Evolutionary conservation across 2,797 vertebrate species (phyloP), one percentile per base, ranked within the genome.

Genomic region (Enteromius paludinosus): DNA sequence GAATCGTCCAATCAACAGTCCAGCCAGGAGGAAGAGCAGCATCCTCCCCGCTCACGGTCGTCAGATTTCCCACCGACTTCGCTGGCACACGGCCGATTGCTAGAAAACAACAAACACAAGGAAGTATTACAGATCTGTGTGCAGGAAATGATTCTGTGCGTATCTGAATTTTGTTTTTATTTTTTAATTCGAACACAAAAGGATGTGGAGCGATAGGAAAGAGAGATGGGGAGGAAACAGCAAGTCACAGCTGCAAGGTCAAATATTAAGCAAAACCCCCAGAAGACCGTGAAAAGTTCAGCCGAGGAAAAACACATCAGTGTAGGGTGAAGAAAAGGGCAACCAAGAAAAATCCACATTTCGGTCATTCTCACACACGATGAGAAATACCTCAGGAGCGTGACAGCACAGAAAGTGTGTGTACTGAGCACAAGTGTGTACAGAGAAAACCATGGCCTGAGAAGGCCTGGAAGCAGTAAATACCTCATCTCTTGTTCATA

Each of bases 1-100:
- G 91, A 88, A 99, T 97, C 86, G 98, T 99, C 98, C 98, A 99
- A 94, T 99, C 98, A 72, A 98, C 96, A 45, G 97, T 96, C 98
- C 98, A 99, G 89, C 98, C 98, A 10, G 92, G 95, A 84, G 97
- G 98, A 88, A 99, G 97, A 71, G 97, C 96, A 78, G 96, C 90
- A 89, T 99, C 98, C 86, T 99, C 98, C 56, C 91, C 95, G 14
- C 95, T 95, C 52, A 97, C 93, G 83, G 93, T 98, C 70, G 97
- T 96, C 89, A 99, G 92, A 92, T 99, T 99, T 89, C 98, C 98
- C 87, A 99, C 92, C 73, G 98, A 99, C 88, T 98, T 98, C 91
- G 98, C 97, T 92, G 97, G 96, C 79, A 98, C 95, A 88, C 97
- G 96, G 84, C 97, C 97, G 35, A 99, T 98, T 90, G 96, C 98